Percentiles rank a stretch among this genome's conserved stretches.
Conservation (phyloP, 2,888 invertebrate species). For the Sphaerolaimus hirsutus region DNA sequence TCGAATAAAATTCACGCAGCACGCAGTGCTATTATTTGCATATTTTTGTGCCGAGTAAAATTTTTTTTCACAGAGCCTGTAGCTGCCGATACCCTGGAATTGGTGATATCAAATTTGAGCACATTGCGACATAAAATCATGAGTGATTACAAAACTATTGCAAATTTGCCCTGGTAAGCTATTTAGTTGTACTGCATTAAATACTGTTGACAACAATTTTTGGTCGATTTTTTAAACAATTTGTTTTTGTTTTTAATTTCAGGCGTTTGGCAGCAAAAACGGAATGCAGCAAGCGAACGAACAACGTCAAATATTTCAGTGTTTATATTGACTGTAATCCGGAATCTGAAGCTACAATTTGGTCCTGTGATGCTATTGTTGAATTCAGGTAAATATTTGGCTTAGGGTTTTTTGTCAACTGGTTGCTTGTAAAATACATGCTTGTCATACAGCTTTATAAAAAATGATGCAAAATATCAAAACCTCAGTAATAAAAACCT, state of each 20-base stretch:
- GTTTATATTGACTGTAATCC: constrained; percentile 24
- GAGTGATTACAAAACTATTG: constrained; percentile 13
- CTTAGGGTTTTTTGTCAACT: too few relatives aligned
- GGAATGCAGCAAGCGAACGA: constrained; percentile 19
- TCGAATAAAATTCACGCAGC: too few relatives aligned
- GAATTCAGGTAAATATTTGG: constrained; percentile 7
- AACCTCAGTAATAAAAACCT: too few relatives aligned
- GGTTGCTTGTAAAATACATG: too few relatives aligned
- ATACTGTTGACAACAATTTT: not conserved
- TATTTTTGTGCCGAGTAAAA: too few relatives aligned
- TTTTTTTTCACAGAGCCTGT: constrained; percentile 6
- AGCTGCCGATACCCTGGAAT: constrained; percentile 12
- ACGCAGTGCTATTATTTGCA: too few relatives aligned
- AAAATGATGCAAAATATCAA: too few relatives aligned
- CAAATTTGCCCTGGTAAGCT: constrained; percentile 13
- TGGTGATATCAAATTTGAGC: constrained; percentile 13
- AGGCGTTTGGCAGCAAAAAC: constrained; percentile 22
- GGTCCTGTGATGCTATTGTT: constrained; percentile 19
- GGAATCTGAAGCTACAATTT: constrained; percentile 18
- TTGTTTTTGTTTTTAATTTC: not conserved
- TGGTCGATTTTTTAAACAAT: not conserved
- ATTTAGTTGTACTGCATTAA: not conserved
- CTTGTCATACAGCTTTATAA: too few relatives aligned
- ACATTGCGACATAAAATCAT: constrained; percentile 11
- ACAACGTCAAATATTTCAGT: constrained; percentile 13